Percentiles rank a stretch among this genome's conserved stretches.
Conservation (phyloP, 2,888 invertebrate species). For the Drosophila yooni region DNA sequence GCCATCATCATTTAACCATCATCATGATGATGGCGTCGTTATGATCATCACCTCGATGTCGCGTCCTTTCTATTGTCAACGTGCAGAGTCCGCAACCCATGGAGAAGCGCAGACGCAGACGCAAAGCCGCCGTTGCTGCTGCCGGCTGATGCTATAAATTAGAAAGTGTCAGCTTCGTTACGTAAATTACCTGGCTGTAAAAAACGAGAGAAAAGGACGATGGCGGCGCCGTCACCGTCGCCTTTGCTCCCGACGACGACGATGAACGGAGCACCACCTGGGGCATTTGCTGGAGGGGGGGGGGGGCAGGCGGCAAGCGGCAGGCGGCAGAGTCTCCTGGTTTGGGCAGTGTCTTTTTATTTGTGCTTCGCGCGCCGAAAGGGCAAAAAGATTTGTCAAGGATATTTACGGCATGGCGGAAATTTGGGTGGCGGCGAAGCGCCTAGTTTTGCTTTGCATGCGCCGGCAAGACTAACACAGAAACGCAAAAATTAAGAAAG, state of each 20-base stretch:
- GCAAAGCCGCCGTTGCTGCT: slow-evolving; percentile 6
- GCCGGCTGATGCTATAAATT: slow-evolving; percentile 75
- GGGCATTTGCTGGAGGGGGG: slow-evolving; percentile 8
- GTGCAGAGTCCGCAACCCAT: slow-evolving; percentile 21
- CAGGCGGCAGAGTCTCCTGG: slow-evolving; percentile 16
- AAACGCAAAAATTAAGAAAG: not conserved
- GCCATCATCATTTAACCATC: slow-evolving; percentile 45
- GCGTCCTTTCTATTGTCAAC: slow-evolving; percentile 40
- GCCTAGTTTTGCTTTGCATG: slow-evolving; percentile 59
- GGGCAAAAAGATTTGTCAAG: slow-evolving; percentile 80
- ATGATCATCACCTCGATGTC: slow-evolving; percentile 17
- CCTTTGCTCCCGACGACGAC: slow-evolving; percentile 20
- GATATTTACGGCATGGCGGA: slow-evolving; percentile 65
- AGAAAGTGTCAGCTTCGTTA: slow-evolving; percentile 81
- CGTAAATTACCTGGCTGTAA: slow-evolving; percentile 82
- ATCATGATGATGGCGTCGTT: slow-evolving; percentile 32
- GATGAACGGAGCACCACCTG: slow-evolving; percentile 51
- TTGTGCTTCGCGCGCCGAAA: slow-evolving; percentile 74
- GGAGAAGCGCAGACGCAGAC: slow-evolving; percentile 28
- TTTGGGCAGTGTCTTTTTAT: slow-evolving; percentile 66
- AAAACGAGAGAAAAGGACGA: slow-evolving; percentile 46
- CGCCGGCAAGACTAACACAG: slow-evolving; percentile 9
- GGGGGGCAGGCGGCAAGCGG: slow-evolving; percentile 3
- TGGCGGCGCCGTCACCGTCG: slow-evolving; percentile 9
- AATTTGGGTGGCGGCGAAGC: slow-evolving; percentile 17